Evolutionary conservation across 2,888 invertebrate species (phyloP).

Genomic region (Tetramorium bicarinatum): DNA sequence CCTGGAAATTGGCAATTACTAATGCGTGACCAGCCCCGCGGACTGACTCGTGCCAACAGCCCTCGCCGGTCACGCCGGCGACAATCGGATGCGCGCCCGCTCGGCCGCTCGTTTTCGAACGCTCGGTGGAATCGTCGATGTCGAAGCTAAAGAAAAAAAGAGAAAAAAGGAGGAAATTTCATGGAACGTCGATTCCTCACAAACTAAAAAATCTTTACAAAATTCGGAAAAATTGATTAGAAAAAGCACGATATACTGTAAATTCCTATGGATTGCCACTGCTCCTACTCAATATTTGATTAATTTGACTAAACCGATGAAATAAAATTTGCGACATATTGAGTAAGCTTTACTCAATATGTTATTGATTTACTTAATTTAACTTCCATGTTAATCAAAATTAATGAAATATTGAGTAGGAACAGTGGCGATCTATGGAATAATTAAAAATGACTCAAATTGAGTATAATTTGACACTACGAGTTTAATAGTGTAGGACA

Average conservation of each 20-base stretch:
- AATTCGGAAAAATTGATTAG: conserved; percentile 49
- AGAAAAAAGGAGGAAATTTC: neutral
- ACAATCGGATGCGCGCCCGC: neutral
- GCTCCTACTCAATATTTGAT: no score
- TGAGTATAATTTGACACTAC: no score
- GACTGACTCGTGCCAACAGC: conserved; percentile 64
- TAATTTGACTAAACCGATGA: no score
- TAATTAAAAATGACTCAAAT: no score
- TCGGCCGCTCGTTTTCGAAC: conserved; percentile 19
- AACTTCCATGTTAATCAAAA: no score
- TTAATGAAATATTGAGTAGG: no score
- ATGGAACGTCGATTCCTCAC: neutral
- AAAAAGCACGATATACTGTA: neutral
- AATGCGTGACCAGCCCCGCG: conserved; percentile 75
- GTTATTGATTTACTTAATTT: no score
- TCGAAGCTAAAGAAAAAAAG: neutral
- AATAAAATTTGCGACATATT: no score
- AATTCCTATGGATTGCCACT: no score
- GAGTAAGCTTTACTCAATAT: no score
- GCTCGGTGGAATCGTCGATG: conserved; percentile 17
- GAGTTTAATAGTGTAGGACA: neutral
- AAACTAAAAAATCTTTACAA: conserved; percentile 47
- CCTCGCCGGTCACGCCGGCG: conserved; percentile 37
- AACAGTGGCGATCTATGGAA: no score
- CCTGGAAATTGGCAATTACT: conserved; percentile 77